Evolutionary conservation across 2,797 vertebrate genomes (phyloP).

Genomic region (Kryptopterus vitreolus): DNA sequence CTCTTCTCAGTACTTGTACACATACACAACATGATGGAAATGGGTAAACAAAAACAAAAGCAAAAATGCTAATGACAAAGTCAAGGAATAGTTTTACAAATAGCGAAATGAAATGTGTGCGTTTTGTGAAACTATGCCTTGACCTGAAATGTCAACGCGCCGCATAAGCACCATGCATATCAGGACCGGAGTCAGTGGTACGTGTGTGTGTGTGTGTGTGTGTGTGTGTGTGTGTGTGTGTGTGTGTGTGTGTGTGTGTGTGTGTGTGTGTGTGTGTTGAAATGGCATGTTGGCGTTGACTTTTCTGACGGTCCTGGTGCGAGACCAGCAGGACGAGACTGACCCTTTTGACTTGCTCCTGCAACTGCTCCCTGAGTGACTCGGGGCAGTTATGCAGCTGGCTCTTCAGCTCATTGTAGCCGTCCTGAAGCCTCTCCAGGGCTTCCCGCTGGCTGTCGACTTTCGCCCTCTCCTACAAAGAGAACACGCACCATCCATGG

Average conservation of each 20-base stretch:
- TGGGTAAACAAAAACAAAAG: neutral
- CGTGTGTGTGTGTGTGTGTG: neutral
- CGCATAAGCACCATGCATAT: slow-evolving; percentile 15
- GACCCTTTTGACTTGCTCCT: slow-evolving; percentile 95
- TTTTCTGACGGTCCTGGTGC: slow-evolving; percentile 54
- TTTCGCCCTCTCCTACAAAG: slow-evolving; percentile 92
- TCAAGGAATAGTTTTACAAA: slow-evolving; percentile 14
- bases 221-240: neutral
- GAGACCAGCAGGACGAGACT: slow-evolving; percentile 68
- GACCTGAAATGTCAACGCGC: neutral
- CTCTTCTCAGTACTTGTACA: neutral
- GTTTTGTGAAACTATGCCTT: neutral
- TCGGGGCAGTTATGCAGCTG: slow-evolving; percentile 97
- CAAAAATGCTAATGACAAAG: slow-evolving; percentile 6
- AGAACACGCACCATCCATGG: slow-evolving; percentile 62
- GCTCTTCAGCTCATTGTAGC: slow-evolving; percentile 90
- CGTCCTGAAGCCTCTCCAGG: slow-evolving; percentile 88
- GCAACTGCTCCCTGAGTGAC: slow-evolving; percentile 92
- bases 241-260: neutral
- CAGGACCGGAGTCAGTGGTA: neutral
- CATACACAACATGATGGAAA: slow-evolving; percentile 2
- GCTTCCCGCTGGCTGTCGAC: slow-evolving; percentile 90
- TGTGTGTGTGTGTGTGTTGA: neutral
- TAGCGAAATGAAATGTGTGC: neutral
- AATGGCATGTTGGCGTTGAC: neutral